phyloP scores from a whole-genome alignment of 2,888 invertebrate species.

The Catocala sponsa region DNA sequence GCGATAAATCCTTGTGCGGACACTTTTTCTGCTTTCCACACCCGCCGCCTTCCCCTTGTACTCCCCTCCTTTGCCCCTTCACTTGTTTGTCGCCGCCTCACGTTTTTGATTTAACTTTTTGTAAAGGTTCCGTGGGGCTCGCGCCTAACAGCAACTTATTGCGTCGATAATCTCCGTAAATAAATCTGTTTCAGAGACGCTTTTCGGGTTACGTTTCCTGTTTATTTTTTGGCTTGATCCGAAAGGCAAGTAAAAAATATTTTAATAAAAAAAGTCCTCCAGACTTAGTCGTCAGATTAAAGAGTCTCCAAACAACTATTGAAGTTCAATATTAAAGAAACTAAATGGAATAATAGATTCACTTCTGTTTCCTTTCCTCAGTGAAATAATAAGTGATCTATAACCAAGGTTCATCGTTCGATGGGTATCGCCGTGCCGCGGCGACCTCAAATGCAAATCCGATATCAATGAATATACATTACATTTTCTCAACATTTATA shows the following conservation, averaged over 20 bases:
- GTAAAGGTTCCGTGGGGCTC: constrained; percentile 57
- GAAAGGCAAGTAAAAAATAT: constrained; percentile 10
- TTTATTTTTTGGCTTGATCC: constrained; percentile 38
- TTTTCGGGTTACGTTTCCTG: constrained; percentile 43
- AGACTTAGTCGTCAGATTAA: neutral
- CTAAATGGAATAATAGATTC: neutral
- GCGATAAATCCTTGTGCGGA: constrained; percentile 72
- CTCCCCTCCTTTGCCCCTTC: constrained; percentile 29
- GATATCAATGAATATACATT: constrained; percentile 41
- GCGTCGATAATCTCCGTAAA: constrained; percentile 65
- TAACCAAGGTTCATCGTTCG: constrained; percentile 31
- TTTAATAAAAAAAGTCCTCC: no score
- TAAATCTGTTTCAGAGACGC: constrained; percentile 54
- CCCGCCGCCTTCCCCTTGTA: constrained; percentile 25
- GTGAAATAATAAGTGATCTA: constrained; percentile 33
- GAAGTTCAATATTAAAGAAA: no score
- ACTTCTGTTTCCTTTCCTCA: neutral
- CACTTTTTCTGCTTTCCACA: constrained; percentile 55
- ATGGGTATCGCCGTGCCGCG: constrained; percentile 15
- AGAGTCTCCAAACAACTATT: neutral
- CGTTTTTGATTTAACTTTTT: constrained; percentile 82
- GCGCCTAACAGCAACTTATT: constrained; percentile 58
- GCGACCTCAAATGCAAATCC: constrained; percentile 40
- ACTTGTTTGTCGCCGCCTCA: constrained; percentile 74
- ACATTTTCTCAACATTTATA: constrained; percentile 36